Evolutionary conservation across 2,113 vertebrate genomes (phyloP), one percentile per base, ranked within the genome.

Genomic region (Laticauda laticaudata): DNA sequence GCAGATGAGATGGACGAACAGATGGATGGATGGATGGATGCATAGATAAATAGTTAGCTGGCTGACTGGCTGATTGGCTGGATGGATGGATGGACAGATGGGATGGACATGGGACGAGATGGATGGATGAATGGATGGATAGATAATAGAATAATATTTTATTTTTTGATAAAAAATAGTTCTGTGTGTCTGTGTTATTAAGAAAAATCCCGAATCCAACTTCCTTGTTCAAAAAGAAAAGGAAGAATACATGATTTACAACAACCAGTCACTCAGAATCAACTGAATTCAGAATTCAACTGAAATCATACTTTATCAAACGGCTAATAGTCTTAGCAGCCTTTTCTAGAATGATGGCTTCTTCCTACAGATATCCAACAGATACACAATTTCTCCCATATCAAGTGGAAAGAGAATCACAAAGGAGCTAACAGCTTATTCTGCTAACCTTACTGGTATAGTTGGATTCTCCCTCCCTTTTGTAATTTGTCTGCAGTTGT

Each of bases 21-120:
- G 23, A 59, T 5, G 20, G 18, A 56, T 24, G 7, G 24, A 61
- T 26, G 6, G 57, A 59, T 5, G 21, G 56, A 59, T 1, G 20
- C 0, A 23, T 8, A 7, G 21, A 24, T 59, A 2, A 2, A 59
- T 8, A 0, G 21, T 1, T 8, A 7, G 56, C 1, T 8, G 56
- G 56, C 20, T 21, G 20, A 10, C 53, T 54, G 55, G 5, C 5
- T 2, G 18, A 5, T 2, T 3, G 56, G 21, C 20, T 23, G 20
- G 12, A 2, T 55, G 56, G 21, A 7, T 59, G 57, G 57, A 59
- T 9, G 2, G 57, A 9, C 10, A 26, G 57, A 26, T 26, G 59
- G 24, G 23, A 61, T 61, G 1, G 55, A 56, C 21, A 56, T 56
- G 54, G 15, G 54, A 55, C 0, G 54, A 56, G 55, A 56, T 20